Conservation (phyloP, 2,113 vertebrate genomes). For the Camelus dromedarius region DNA sequence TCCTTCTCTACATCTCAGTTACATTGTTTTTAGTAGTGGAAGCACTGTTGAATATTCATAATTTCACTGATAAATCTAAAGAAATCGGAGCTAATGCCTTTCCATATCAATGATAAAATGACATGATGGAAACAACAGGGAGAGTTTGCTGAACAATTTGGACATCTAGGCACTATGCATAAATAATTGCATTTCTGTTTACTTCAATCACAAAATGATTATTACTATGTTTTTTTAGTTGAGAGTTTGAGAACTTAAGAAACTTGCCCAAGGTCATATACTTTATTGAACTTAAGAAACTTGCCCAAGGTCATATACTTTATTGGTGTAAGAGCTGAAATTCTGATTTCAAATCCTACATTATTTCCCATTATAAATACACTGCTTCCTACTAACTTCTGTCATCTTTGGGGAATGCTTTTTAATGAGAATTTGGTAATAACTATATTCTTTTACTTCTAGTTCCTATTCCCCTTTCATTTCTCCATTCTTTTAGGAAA, state of each 20-base stretch:
- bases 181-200: not conserved
- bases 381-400: not conserved
- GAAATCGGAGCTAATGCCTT: not conserved
- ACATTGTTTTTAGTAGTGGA: not conserved
- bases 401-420: not conserved
- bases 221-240: not conserved
- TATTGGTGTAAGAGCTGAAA: not conserved
- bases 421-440: not conserved
- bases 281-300: constrained; percentile 4
- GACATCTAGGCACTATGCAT: not conserved
- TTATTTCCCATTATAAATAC: not conserved
- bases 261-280: not conserved
- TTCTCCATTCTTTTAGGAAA: not conserved
- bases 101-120: not conserved
- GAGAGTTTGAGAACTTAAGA: constrained; percentile 3
- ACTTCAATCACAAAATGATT: not conserved
- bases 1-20: not conserved
- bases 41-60: not conserved
- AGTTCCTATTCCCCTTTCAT: not conserved
- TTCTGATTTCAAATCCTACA: not conserved
- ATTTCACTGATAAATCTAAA: constrained; percentile 23
- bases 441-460: not conserved
- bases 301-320: not conserved
- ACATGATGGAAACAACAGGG: not conserved
- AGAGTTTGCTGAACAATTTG: not conserved